Evolutionary conservation across 2,888 invertebrate genomes (phyloP), one percentile per base, ranked within the genome.

Genomic region (Balanococcus diminutus): DNA sequence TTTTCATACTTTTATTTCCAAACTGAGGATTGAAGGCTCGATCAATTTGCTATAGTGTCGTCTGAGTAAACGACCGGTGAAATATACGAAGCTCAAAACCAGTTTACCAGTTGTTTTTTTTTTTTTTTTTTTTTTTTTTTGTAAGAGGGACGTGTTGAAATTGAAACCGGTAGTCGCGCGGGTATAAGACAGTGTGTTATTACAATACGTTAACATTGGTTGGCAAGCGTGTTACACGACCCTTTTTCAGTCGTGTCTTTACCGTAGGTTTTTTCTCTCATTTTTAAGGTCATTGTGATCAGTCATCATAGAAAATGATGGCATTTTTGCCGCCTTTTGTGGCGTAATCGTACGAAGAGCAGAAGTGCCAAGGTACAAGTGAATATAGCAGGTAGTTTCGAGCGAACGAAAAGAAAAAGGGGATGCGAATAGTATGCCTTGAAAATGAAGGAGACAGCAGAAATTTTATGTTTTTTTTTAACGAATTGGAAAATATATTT

Each of bases 81-180:
- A 79, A 79, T 28, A n/a, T n/a, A n/a, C n/a, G n/a, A n/a, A n/a
- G 42, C 22, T 56, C 8, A 22, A 56, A 56, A 56, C 56, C 56
- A 56, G 56, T 56, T 56, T 42, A 14, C 22, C 56, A 56, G 56
- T 19, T 11, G 22, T 56, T 56, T 19, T 56, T 56, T 19, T 56
- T n/a, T 2, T n/a, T 36, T 3, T 36, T 36, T 3, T 36, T 36
- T 3, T 36, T 36, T 3, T 36, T 36, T 36, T 8, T 36, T 8
- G 36, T 36, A 36, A 19, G 8, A 56, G 16, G 36, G 75, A 75
- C 19, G 75, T 79, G 75, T 79, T 79, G 75, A 79, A 79, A 79
- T 79, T 79, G 75, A 79, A 79, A 79, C 75, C 75, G 75, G 75
- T 79, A 79, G 75, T 79, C 75, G 56, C 56, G 9, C 9, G 56